phyloP scores from a whole-genome alignment of 2,888 invertebrate genomes.

The Smittia sp. region DNA sequence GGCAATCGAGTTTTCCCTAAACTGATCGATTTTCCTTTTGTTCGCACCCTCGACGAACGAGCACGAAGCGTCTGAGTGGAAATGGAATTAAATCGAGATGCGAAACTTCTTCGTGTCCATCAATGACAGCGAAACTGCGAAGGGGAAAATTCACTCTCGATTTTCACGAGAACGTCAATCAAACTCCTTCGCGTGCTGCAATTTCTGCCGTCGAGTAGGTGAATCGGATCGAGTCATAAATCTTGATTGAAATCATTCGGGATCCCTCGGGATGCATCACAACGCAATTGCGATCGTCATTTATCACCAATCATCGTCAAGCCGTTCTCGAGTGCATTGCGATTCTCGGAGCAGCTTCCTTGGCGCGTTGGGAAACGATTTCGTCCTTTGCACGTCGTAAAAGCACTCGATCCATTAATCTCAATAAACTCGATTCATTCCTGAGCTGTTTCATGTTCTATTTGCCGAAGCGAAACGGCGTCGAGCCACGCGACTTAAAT shows the following conservation, averaged over 20 bases:
- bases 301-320: background rate
- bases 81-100: slow-evolving; percentile 12
- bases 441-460: background rate
- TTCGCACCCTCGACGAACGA: background rate
- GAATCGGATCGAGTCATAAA: background rate
- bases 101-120: background rate
- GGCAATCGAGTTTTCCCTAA: background rate
- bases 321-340: background rate
- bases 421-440: background rate
- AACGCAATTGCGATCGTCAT: background rate
- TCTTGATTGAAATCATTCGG: background rate
- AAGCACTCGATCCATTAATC: background rate
- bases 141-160: slow-evolving; percentile 1
- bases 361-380: background rate
- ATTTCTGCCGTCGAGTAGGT: too few species aligned
- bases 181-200: background rate
- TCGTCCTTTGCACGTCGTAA: slow-evolving; percentile 9
- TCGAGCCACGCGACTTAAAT: slow-evolving; percentile 15
- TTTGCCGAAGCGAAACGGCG: slow-evolving; percentile 4
- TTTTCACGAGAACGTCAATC: slow-evolving; percentile 7
- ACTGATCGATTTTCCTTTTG: slow-evolving; percentile 3
- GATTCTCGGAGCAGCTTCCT: background rate
- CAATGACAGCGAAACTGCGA: background rate
- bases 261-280: background rate
- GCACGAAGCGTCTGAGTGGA: background rate